Base-by-base conservation (phyloP, 1,140 invertebrate species). In the Agrypnia vestita region DNA sequence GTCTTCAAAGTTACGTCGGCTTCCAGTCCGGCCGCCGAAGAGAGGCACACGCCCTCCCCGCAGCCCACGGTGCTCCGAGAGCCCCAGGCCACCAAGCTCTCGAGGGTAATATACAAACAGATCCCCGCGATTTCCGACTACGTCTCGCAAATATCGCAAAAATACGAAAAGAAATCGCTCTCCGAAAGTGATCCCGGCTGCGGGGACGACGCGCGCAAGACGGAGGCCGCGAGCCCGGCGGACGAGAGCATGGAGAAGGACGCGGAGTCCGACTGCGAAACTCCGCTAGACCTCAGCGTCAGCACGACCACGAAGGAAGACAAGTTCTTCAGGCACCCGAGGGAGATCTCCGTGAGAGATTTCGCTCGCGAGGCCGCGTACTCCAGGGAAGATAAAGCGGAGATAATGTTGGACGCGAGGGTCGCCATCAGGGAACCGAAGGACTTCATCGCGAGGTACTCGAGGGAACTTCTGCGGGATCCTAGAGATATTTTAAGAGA, bases 241-340 rank as follows among this genome's bases (percentile, higher is more conserved):
- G 25, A 46, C 25, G 64, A 72, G 12, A 25, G 11, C 15, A 56
- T 59, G 21, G 76, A 78, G 4, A 72, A 56, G 44, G 76, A 78
- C 3, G 88, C 90, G 51, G 86, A 85, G 46, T 86, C 88, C 43
- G 86, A 88, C 69, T 90, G 91, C 44, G 91, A 90, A 62, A 84
- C 86, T 21, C 92, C 92, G 0, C 84, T 93, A 82, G 92, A 93
- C 86, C 87, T 93, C 84, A 91, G 91, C 19, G 88, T 93, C 61
- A 87, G 85, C 76, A 84, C 87, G 19, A 86, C 86, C 44, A 87
- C 87, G 15, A 80, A 78, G 49, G 82, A 82, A 56, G 80, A 80
- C 13, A 82, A 80, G 47, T 78, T 80, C 61, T 83, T 83, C 80
- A 64, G 82, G 47, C 80, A 81, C 17, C 82, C 82, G 21, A 64